Evolutionary conservation across 2,113 vertebrate species (phyloP), one percentile per base, ranked within the genome.

Genomic region (Nansenia antarctica): DNA sequence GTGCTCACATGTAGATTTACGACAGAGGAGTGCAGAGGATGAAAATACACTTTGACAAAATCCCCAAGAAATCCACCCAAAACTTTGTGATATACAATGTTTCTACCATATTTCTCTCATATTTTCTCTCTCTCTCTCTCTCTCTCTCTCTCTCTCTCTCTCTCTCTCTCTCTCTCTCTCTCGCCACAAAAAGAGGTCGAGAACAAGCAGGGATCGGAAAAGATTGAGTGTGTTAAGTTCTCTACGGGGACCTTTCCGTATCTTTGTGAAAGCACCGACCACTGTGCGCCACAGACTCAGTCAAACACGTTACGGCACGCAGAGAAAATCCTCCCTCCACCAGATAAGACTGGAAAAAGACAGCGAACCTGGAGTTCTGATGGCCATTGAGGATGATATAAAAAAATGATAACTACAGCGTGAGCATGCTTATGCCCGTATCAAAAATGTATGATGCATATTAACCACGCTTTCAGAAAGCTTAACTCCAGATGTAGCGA

Each of bases 241-340:
- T 31, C 26, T 58, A 52, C 65, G 24, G 39, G 26, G 8, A 18
- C 29, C 27, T 9, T 68, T 9, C 53, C 37, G 12, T 45, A 58
- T 68, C 34, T 61, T 12, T 35, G 20, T 39, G 57, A 57, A 59
- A 34, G 31, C 59, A 61, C 59, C 31, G 4, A 37, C 32, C 27
- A 57, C 54, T 14, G 32, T 39, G 22, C 31, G 11, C 5, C 20
- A 14, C 37, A 14, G 14, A 29, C 52, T 24, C 39, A 30, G 0
- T 35, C 14, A 61, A 5, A 37, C 35, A 30, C 32, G n/a, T 3
- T 22, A 29, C n/a, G n/a, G n/a, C n/a, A n/a, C 5, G 6, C 12
- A 0, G 27, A 35, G 20, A 57, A 49, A 34, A n/a, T n/a, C 8
- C 30, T 58, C n/a, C n/a, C n/a, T n/a, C n/a, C n/a, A 32, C 37